Evolutionary conservation across 2,888 invertebrate genomes (phyloP).

Genomic region (Lobophora halterata): DNA sequence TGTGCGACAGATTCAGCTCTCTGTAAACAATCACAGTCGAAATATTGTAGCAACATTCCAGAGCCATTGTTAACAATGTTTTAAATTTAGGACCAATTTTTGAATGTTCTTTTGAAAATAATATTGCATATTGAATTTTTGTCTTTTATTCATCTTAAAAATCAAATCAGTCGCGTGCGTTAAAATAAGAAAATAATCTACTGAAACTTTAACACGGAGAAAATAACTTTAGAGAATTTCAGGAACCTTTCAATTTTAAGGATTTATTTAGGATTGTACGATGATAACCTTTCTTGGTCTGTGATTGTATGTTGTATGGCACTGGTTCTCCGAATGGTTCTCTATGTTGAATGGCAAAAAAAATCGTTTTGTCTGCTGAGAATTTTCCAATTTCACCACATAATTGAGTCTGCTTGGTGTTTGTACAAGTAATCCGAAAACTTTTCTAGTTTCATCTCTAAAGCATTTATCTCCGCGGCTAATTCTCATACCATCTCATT

Average conservation of each 20-base stretch:
- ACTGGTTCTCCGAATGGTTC: slow-evolving; percentile 18
- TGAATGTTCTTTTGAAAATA: slow-evolving; percentile 80
- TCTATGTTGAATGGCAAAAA: not conserved
- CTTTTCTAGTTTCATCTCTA: slow-evolving; percentile 73
- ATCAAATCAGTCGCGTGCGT: slow-evolving; percentile 33
- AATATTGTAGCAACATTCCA: slow-evolving; percentile 76
- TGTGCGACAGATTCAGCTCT: slow-evolving; percentile 53
- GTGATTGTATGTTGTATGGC: slow-evolving; percentile 23
- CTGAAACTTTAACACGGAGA: slow-evolving; percentile 41
- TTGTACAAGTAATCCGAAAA: slow-evolving; percentile 76
- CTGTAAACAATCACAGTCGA: slow-evolving; percentile 57
- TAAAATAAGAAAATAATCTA: slow-evolving; percentile 13
- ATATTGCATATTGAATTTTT: slow-evolving; percentile 75
- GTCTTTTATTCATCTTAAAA: slow-evolving; percentile 43
- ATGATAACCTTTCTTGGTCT: too few relatives aligned
- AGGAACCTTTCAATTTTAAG: not conserved
- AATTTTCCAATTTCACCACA: slow-evolving; percentile 67
- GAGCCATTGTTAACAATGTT: slow-evolving; percentile 80
- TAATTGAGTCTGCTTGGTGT: slow-evolving; percentile 81
- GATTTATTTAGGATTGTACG: slow-evolving; percentile 1
- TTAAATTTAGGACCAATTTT: slow-evolving; percentile 81
- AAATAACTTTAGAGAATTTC: slow-evolving; percentile 56
- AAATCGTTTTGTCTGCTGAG: not conserved
- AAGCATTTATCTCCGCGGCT: slow-evolving; percentile 78
- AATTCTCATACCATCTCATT: slow-evolving; percentile 79